Evolutionary conservation across 2,113 vertebrate genomes (phyloP).

Genomic region (Myrmecophaga tridactyla): DNA sequence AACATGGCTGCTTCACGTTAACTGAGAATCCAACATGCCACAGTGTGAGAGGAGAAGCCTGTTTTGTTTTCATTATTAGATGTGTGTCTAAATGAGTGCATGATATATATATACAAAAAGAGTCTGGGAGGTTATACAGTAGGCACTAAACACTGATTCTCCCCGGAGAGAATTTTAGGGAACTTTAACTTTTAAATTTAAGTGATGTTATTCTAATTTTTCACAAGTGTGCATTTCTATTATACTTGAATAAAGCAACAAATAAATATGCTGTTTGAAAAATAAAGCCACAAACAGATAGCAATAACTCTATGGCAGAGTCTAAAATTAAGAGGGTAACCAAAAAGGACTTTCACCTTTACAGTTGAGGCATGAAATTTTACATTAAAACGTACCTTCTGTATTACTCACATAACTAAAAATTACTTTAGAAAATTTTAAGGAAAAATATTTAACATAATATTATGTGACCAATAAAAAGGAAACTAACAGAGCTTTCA

Average conservation of each 20-base stretch:
- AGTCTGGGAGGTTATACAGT: background rate
- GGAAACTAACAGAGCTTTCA: background rate
- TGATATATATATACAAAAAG: background rate
- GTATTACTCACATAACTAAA: background rate
- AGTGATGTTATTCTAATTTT: background rate
- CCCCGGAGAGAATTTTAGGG: background rate
- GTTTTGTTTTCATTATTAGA: background rate
- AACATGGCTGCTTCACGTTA: background rate
- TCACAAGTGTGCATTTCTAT: background rate
- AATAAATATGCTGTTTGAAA: background rate
- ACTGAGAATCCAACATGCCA: background rate
- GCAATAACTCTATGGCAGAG: background rate
- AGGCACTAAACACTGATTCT: background rate
- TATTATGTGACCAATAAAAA: background rate
- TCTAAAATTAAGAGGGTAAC: background rate
- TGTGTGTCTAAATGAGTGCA: background rate
- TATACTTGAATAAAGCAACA: background rate
- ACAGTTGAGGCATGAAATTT: background rate
- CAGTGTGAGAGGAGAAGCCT: background rate
- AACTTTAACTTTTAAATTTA: background rate
- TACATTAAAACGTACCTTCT: background rate
- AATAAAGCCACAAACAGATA: background rate
- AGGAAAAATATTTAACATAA: background rate
- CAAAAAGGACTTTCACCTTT: background rate
- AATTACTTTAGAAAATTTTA: slow-evolving; percentile 18